Conservation (phyloP, 2,797 vertebrate genomes). For the Limosa lapponica region DNA sequence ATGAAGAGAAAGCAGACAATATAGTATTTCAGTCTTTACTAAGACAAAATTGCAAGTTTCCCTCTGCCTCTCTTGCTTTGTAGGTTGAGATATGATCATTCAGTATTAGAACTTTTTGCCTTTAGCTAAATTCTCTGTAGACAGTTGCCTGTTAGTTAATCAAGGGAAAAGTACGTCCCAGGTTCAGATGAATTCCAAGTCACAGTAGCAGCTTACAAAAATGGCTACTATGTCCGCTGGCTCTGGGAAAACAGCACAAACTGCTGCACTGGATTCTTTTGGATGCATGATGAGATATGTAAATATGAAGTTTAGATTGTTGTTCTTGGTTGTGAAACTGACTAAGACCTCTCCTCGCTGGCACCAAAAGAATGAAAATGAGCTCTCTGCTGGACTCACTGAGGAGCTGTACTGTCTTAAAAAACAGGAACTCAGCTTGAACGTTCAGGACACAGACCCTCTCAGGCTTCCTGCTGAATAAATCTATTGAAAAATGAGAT, state of each 20-base stretch:
- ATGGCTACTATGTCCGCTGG: not conserved
- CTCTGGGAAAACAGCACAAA: conserved; percentile 16
- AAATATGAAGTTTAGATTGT: not conserved
- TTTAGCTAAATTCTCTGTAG: not conserved
- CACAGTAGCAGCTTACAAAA: conserved; percentile 11
- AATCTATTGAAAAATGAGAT: conserved; percentile 7
- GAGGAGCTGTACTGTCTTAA: not conserved
- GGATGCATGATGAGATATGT: not conserved
- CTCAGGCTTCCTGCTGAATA: conserved; percentile 18
- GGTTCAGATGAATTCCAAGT: not conserved
- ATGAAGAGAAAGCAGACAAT: not conserved
- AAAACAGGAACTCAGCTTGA: not conserved
- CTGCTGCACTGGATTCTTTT: not conserved
- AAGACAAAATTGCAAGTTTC: not conserved
- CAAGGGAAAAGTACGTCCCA: not conserved
- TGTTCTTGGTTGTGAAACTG: not conserved
- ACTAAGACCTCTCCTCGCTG: not conserved
- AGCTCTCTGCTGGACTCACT: not conserved
- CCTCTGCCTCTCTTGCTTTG: not conserved
- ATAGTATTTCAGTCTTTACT: not conserved
- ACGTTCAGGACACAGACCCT: not conserved
- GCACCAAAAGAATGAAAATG: conserved; percentile 29
- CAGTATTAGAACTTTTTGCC: not conserved
- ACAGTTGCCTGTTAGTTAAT: not conserved
- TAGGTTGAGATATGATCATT: not conserved